phyloP scores from a whole-genome alignment of 2,113 vertebrate genomes.

The Cinclus cinclus region DNA sequence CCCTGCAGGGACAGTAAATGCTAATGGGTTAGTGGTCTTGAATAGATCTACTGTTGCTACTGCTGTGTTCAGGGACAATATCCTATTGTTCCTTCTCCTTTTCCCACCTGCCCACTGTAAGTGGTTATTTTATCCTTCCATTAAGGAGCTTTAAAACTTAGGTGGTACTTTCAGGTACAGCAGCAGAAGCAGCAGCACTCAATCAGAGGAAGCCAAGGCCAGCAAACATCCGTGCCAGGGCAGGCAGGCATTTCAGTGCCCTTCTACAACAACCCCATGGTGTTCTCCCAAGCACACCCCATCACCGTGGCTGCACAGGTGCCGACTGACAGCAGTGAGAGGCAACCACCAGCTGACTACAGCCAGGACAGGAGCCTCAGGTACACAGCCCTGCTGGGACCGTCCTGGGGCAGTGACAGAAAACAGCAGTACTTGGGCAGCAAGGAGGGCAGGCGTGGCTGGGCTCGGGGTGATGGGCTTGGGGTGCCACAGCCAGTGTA shows the following conservation, averaged over 20 bases:
- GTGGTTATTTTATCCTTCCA: neutral
- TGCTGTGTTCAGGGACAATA: neutral
- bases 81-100: neutral
- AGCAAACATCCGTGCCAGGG: slow-evolving; percentile 65
- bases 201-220: slow-evolving; percentile 56
- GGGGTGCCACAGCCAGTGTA: fast-evolving
- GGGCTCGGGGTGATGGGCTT: neutral
- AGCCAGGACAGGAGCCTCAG: slow-evolving; percentile 79
- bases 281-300: slow-evolving; percentile 76
- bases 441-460: neutral
- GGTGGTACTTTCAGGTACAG: neutral
- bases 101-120: neutral
- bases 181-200: slow-evolving; percentile 69
- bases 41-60: fast-evolving
- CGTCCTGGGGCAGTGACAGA: neutral
- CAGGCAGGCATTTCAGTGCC: slow-evolving; percentile 76
- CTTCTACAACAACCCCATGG: slow-evolving; percentile 80
- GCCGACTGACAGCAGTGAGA: slow-evolving; percentile 67
- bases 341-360: slow-evolving; percentile 69
- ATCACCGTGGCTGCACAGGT: slow-evolving; percentile 38
- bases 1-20: neutral
- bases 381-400: neutral
- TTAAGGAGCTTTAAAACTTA: neutral
- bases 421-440: neutral
- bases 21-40: neutral